A percentile compares a stretch with the other conserved stretches of the same genome.
phyloP scores from a whole-genome alignment of 2,797 vertebrate genomes.

The Glyptemys insculpta region DNA sequence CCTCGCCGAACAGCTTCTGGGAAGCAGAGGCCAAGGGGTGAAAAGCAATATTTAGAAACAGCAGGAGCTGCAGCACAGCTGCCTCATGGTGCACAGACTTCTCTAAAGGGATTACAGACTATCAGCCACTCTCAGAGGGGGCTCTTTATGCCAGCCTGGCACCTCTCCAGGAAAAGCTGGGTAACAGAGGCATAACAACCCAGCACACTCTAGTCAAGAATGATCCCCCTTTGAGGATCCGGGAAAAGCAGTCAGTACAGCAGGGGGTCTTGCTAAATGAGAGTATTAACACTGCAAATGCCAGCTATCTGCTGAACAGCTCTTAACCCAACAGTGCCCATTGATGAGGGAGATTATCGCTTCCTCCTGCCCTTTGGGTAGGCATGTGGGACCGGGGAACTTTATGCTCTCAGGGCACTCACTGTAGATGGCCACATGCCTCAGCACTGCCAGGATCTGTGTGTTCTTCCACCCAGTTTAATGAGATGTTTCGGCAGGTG shows the following conservation, averaged over 20 bases:
- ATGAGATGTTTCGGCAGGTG: background rate
- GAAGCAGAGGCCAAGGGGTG: constrained; percentile 42
- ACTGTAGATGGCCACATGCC: background rate
- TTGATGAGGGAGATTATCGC: rapidly evolving
- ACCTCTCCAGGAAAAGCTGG: background rate
- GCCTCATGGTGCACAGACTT: background rate
- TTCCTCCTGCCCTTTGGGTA: background rate
- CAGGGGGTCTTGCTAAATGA: background rate
- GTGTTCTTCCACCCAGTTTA: background rate
- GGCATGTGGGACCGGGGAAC: background rate
- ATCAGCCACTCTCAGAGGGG: constrained; percentile 39
- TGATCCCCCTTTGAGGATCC: rapidly evolving
- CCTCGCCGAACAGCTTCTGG: constrained; percentile 9
- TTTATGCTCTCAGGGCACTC: rapidly evolving
- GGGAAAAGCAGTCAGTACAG: background rate
- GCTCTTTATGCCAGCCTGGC: constrained; percentile 10
- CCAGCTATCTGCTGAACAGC: background rate
- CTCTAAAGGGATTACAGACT: constrained; percentile 48
- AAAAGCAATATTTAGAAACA: constrained; percentile 52
- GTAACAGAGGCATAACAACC: background rate
- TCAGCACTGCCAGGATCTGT: background rate
- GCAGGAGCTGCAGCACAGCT: constrained; percentile 19
- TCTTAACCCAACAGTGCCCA: background rate
- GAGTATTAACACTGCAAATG: background rate
- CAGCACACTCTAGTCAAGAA: background rate